Evolutionary conservation across 64 coral and sea anemone genomes (phyloP).

Genomic region (Dendronephthya gigantea): DNA sequence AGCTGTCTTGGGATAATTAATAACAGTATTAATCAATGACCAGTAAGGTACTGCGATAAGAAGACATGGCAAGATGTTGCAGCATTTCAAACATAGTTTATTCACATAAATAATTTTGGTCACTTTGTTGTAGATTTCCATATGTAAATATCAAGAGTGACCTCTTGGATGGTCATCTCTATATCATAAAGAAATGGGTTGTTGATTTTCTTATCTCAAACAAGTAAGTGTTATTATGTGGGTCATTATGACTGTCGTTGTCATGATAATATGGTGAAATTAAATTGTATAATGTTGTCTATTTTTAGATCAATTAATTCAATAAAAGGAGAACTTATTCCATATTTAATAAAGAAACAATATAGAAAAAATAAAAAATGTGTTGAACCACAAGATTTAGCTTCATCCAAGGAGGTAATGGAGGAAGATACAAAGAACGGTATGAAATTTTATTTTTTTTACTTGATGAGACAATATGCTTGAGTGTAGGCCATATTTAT

Average conservation of each 20-base stretch:
- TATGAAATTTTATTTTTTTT: neutral
- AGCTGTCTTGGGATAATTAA: no score
- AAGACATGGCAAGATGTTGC: no score
- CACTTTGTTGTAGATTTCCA: constrained; percentile 59
- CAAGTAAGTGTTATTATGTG: constrained; percentile 84
- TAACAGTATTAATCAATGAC: no score
- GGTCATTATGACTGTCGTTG: no score
- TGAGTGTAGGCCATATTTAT: no score
- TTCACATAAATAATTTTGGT: neutral
- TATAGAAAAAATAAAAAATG: constrained; percentile 61
- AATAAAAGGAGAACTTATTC: constrained; percentile 87
- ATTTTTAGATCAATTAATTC: constrained; percentile 64
- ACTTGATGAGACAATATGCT: no score
- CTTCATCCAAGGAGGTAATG: neutral
- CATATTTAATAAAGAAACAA: constrained; percentile 87
- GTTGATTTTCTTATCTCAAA: constrained; percentile 75
- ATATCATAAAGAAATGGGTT: constrained; percentile 93
- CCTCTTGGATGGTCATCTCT: constrained; percentile 82
- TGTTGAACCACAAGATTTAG: neutral
- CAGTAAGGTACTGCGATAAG: no score
- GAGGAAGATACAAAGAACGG: neutral
- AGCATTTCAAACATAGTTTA: no score
- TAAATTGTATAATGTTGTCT: neutral
- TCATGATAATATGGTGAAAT: no score
- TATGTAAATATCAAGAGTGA: constrained; percentile 80